A percentile compares a stretch with the other conserved stretches of the same genome.
phyloP scores from a whole-genome alignment of 2,113 vertebrate species.

The Parus major region DNA sequence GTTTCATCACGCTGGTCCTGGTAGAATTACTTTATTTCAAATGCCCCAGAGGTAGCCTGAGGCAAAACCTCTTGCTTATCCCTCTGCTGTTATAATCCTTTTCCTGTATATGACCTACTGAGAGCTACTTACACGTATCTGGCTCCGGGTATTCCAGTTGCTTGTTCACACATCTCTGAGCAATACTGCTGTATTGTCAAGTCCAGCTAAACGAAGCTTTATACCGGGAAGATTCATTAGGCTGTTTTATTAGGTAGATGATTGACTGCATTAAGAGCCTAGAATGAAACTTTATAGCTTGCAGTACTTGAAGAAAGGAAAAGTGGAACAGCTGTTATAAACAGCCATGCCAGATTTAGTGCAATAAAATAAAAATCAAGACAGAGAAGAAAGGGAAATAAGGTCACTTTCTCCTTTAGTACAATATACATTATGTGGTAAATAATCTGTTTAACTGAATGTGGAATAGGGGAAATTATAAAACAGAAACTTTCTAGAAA shows the following conservation, averaged over 20 bases:
- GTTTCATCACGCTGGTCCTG: background rate
- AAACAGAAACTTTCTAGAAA: background rate
- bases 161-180: background rate
- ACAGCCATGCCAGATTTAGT: conserved; percentile 40
- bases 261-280: conserved; percentile 24
- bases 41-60: background rate
- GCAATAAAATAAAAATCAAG: conserved; percentile 45
- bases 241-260: conserved; percentile 51
- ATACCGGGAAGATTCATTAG: conserved; percentile 26
- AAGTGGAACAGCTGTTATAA: conserved; percentile 47
- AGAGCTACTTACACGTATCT: background rate
- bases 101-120: background rate
- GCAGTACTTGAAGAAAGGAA: conserved; percentile 9
- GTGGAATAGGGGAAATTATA: background rate
- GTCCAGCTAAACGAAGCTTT: background rate
- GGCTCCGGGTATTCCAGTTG: background rate
- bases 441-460: conserved; percentile 3
- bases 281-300: conserved; percentile 46
- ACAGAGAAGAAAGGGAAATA: background rate
- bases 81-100: conserved; percentile 6
- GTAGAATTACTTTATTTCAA: conserved; percentile 3
- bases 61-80: conserved; percentile 21
- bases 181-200: background rate
- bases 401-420: background rate
- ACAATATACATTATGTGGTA: background rate